Evolutionary conservation across 2,888 invertebrate genomes (phyloP).

Genomic region (Esperia sulphurella): DNA sequence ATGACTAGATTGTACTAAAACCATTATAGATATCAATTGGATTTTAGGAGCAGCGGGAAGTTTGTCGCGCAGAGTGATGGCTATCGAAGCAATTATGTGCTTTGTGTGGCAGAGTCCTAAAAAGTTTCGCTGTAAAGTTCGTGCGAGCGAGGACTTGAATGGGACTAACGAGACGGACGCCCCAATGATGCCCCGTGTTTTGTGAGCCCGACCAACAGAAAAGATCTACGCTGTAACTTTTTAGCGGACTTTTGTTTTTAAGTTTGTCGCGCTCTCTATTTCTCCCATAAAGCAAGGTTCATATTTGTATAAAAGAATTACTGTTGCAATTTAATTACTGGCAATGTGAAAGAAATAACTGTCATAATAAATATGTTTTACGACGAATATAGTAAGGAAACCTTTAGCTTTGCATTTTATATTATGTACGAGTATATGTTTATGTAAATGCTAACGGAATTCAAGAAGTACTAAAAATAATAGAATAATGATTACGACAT

Average conservation of each 20-base stretch:
- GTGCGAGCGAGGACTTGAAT: slow-evolving; percentile 43
- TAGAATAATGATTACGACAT: neutral
- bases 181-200: slow-evolving; percentile 39
- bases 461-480: neutral
- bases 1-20: too few relatives aligned
- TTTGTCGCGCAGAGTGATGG: neutral
- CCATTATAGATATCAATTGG: too few relatives aligned
- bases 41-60: too few relatives aligned
- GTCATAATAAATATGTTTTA: too few relatives aligned
- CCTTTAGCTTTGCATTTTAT: too few relatives aligned
- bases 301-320: neutral
- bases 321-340: neutral
- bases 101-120: slow-evolving; percentile 9
- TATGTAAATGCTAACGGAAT: neutral
- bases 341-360: neutral
- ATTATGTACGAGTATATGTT: neutral
- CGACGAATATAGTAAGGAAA: too few relatives aligned
- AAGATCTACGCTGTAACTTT: slow-evolving; percentile 29
- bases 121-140: slow-evolving; percentile 33
- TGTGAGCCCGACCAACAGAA: slow-evolving; percentile 28
- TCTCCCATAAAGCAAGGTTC: neutral
- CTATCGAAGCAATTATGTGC: slow-evolving; percentile 1
- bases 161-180: slow-evolving; percentile 56
- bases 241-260: slow-evolving; percentile 35
- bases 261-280: slow-evolving; percentile 20